phyloP scores from a whole-genome alignment of 2,113 vertebrate genomes.

The Phocoena phocoena region DNA sequence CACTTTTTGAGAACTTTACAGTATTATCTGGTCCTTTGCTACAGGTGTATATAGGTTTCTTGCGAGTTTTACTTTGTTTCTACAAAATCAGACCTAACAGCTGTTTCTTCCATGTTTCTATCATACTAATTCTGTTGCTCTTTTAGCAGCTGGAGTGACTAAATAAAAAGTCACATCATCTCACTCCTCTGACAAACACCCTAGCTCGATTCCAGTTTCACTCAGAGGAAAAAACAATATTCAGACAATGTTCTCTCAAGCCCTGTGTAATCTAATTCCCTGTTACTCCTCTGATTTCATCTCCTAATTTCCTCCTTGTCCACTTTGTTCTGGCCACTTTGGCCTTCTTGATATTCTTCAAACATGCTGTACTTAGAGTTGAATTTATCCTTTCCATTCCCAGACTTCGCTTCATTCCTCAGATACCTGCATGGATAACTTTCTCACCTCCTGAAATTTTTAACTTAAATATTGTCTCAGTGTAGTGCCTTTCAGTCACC shows the following conservation, averaged over 20 bases:
- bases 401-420: neutral
- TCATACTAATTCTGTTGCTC: neutral
- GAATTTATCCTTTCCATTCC: neutral
- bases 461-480: neutral
- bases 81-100: neutral
- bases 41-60: neutral
- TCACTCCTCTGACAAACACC: neutral
- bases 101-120: neutral
- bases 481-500: rapidly evolving
- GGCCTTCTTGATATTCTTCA: neutral
- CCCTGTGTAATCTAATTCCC: too few relatives aligned
- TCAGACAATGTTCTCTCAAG: neutral
- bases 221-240: neutral
- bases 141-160: neutral
- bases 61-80: neutral
- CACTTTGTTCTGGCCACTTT: neutral
- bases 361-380: neutral
- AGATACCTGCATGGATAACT: neutral
- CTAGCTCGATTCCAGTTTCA: neutral
- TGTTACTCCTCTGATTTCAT: neutral
- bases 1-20: neutral
- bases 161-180: neutral
- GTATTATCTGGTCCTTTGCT: neutral
- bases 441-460: neutral
- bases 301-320: neutral